A percentile compares a stretch with the other conserved stretches of the same genome.
These are phyloP conservation scores for Nibea coibor DNA, from an alignment of 2,113 vertebrate species.

Conservation along the genomic window DNA sequence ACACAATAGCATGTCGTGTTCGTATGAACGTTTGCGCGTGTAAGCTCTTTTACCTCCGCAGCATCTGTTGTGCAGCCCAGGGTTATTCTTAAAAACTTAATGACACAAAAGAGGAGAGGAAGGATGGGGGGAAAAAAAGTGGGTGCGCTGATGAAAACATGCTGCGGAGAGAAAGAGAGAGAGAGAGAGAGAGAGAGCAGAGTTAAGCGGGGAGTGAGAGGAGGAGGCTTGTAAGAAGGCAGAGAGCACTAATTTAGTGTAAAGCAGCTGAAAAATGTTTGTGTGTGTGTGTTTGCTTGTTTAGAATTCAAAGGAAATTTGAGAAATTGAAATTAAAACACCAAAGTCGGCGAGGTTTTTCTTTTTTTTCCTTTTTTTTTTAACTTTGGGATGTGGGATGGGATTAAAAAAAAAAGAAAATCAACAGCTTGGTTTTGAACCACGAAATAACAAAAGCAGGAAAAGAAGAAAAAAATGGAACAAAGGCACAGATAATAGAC, in stretches of 20 bases:
- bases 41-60: constrained; percentile 59
- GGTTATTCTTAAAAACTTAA: constrained; percentile 76
- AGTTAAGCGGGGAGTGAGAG: constrained; percentile 19
- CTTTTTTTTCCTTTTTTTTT: not conserved
- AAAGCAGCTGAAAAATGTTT: constrained; percentile 3
- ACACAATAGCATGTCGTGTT: constrained; percentile 49
- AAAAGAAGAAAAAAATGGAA: not conserved
- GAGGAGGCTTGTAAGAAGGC: constrained; percentile 17
- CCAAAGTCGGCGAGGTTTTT: not conserved
- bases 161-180: constrained; percentile 26
- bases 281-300: not conserved
- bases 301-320: constrained; percentile 29
- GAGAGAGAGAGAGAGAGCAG: constrained; percentile 16
- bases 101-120: constrained; percentile 63
- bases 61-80: constrained; percentile 71
- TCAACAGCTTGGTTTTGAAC: constrained; percentile 1
- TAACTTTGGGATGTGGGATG: not conserved
- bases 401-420: not conserved
- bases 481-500: constrained; percentile 21
- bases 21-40: constrained; percentile 18
- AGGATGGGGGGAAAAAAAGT: constrained; percentile 13
- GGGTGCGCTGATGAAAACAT: constrained; percentile 47
- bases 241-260: constrained; percentile 28
- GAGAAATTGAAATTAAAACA: constrained; percentile 23
- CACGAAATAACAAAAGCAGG: not conserved